Base-by-base conservation (phyloP, 2,797 vertebrate genomes). In the Propithecus deckenii region DNA sequence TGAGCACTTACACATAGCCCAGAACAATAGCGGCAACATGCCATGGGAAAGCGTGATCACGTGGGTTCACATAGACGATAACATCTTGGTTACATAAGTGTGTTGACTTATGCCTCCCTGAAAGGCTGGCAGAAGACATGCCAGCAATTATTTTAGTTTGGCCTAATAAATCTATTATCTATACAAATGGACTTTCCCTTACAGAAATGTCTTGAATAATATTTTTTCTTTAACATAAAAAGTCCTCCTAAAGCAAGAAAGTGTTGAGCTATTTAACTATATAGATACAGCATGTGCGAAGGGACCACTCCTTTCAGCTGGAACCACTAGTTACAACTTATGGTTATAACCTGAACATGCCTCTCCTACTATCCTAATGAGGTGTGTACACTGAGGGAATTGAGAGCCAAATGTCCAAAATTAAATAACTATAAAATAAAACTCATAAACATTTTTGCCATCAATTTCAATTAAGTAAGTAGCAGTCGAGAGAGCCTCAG, bases 361-460 rank as follows among this genome's bases (percentile, higher is more conserved):
- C 10, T 4, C 8, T 72, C 18, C 20, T 74, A 23, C 15, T 25
- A 7, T 67, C 30, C 28, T 59, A 7, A 5, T 55, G 13, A 74
- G 81, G 7, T 41, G 1, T 46, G 1, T 48, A 18, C 32, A 83
- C 11, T 76, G 5, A 28, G 38, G 25, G 22, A 91, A 30, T 23
- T 41, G 32, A 52, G 20, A 88, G 30, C 4, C 23, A 63, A 61
- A 52, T 65, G 15, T 50, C 18, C 17, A 38, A 79, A 92, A 72
- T 59, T 65, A 91, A 57, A 59, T 30, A 76, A 79, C 76, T 52
- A 10, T 22, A 93, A 78, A 93, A 38, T 14, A 80, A 86, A 83
- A 65, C 1, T 57, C 5, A 9, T n/a, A 30, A 43, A 63, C 28
- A 22, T 48, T 22, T 76, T 55, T 59, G 17, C 23, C 52, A 4